Evolutionary conservation across 2,888 invertebrate species (phyloP).

Genomic region (Drosophila suboccidentalis): DNA sequence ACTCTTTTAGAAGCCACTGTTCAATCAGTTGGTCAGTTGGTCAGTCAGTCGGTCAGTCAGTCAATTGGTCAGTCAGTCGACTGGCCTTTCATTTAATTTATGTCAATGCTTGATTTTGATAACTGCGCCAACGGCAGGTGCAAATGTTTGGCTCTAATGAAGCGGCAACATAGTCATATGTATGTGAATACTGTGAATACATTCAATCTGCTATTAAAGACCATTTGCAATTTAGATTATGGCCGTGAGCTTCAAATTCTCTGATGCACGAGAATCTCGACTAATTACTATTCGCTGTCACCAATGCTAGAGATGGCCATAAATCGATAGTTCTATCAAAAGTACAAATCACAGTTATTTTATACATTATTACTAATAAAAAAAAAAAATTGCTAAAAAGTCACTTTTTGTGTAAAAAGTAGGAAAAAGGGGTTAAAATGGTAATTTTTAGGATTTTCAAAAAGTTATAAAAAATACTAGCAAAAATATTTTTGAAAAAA

Average conservation of each 20-base stretch:
- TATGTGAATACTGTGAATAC: conserved; percentile 29
- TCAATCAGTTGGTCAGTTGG: conserved; percentile 25
- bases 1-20: conserved; percentile 64
- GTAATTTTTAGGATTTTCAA: too few relatives aligned
- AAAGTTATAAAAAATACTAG: too few relatives aligned
- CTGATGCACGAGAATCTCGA: conserved; percentile 19
- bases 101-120: conserved; percentile 68
- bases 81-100: conserved; percentile 69
- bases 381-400: too few relatives aligned
- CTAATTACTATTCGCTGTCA: conserved; percentile 33
- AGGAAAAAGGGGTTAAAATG: too few relatives aligned
- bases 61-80: conserved; percentile 19
- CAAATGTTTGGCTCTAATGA: conserved; percentile 43
- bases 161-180: conserved; percentile 33
- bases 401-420: too few relatives aligned
- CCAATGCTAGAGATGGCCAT: conserved; percentile 4
- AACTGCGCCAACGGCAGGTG: conserved; percentile 47
- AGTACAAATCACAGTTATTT: not conserved
- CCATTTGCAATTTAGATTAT: conserved; percentile 64
- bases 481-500: too few relatives aligned
- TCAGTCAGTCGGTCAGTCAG: conserved; percentile 16
- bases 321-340: conserved; percentile 30
- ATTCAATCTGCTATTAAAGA: conserved; percentile 53
- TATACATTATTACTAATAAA: not conserved
- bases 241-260: conserved; percentile 45